phyloP scores from a whole-genome alignment of 2,113 vertebrate species.

The Channa argus region DNA sequence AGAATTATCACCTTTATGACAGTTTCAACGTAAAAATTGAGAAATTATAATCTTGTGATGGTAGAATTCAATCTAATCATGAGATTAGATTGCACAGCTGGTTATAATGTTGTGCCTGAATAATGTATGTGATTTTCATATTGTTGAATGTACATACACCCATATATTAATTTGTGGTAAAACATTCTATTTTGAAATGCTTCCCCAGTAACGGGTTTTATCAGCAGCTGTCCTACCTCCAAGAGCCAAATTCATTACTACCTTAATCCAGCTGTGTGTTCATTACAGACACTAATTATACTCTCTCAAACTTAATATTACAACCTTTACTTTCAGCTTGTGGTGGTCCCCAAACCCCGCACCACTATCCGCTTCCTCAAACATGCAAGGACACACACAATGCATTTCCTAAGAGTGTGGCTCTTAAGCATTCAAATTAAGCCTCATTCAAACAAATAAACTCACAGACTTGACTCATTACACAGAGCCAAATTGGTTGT shows the following conservation, averaged over 20 bases:
- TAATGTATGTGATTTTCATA: no score
- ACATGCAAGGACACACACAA: conserved; percentile 3
- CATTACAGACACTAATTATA: conserved; percentile 42
- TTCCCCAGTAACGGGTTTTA: no score
- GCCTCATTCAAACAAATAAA: conserved; percentile 61
- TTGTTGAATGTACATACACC: no score
- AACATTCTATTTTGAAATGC: no score
- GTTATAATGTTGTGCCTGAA: no score
- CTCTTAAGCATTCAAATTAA: conserved; percentile 60
- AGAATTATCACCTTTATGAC: no score
- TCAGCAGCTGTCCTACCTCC: neutral
- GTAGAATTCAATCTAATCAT: no score
- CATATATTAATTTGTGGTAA: no score
- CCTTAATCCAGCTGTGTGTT: conserved; percentile 27
- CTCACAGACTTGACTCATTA: conserved; percentile 61
- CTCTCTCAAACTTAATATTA: conserved; percentile 20
- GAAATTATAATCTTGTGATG: no score
- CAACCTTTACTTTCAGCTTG: conserved; percentile 8
- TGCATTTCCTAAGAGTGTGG: conserved; percentile 2
- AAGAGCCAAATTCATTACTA: conserved; percentile 29
- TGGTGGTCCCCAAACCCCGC: conserved; percentile 5
- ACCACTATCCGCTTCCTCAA: neutral
- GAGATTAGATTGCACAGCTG: no score
- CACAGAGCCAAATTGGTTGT: conserved; percentile 44
- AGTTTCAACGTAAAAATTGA: no score